Percentiles rank a stretch among this genome's conserved stretches.
These are phyloP conservation scores for Sceloporus tristichus DNA, from an alignment of 2,113 vertebrate genomes.

Conservation along the genomic window DNA sequence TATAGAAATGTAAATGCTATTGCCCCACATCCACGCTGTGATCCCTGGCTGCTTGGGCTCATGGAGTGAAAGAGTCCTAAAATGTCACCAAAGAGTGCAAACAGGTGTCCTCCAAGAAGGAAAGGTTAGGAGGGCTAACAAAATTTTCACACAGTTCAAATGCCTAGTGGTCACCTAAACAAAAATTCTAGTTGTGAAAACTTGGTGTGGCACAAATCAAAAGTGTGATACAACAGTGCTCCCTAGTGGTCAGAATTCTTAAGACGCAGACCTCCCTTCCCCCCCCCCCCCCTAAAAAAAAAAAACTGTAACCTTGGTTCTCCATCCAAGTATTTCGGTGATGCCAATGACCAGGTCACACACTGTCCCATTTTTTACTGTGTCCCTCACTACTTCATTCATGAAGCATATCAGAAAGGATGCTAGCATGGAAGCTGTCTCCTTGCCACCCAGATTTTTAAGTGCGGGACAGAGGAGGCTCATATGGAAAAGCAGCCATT, in stretches of 20 bases:
- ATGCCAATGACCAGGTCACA: background rate
- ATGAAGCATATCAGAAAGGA: background rate
- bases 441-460: background rate
- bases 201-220: rapidly evolving
- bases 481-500: background rate
- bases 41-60: background rate
- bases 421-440: background rate
- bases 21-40: background rate
- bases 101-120: no score
- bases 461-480: background rate
- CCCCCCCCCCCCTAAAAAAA: background rate
- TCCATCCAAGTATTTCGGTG: background rate
- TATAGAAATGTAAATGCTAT: no score
- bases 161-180: background rate
- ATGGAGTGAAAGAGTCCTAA: background rate
- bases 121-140: background rate
- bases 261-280: background rate
- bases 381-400: background rate
- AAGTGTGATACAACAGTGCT: constrained; percentile 74
- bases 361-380: background rate
- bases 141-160: background rate
- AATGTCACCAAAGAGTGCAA: no score
- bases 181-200: background rate
- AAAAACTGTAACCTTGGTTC: background rate
- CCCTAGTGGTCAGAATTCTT: constrained; percentile 64